Evolutionary conservation across 2,888 invertebrate genomes (phyloP), one percentile per base, ranked within the genome.

Genomic region (Lasioglossum pauxillum): DNA sequence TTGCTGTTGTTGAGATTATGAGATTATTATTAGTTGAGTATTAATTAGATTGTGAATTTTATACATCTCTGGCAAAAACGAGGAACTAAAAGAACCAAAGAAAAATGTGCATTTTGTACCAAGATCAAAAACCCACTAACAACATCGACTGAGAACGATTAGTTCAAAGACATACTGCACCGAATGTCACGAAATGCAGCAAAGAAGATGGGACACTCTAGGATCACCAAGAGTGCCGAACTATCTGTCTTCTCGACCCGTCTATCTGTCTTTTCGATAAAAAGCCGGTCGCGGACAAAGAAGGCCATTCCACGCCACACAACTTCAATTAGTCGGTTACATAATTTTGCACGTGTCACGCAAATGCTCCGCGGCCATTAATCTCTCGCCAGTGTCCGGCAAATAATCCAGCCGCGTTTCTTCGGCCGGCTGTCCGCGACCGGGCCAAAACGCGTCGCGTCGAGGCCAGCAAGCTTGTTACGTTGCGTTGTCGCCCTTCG

Each of bases 281-380:
- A 78, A 85, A 84, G 38, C 27, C 64, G 27, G 31, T 46, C 57
- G 73, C 72, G 53, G 75, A 76, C 79, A 72, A 57, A 41, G 71
- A 78, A 57, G 73, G 73, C 84, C 85, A 84, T 85, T 85, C 79
- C 41, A 72, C 78, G 57, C 41, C 78, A 57, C 73, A 79, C 76
- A 84, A 85, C 79, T 84, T 80, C 85, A 84, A 85, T 85, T 84
- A 84, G 79, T 75, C 84, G 64, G 75, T 85, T 85, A 80, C 80
- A 85, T 85, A 80, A 84, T 85, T 85, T 82, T 57, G 64, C 88
- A 75, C 73, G 79, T 85, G 84, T 85, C 79, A 80, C 79, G 85
- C 84, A 76, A 84, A 84, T 75, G 80, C 85, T 71, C 72, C 84
- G 53, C 14, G 79, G 84, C 84, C 67, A 82, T 87, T 82, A 81